Evolutionary conservation across 2,888 invertebrate genomes (phyloP).

Genomic region (Drosophila nr. perissopoda): DNA sequence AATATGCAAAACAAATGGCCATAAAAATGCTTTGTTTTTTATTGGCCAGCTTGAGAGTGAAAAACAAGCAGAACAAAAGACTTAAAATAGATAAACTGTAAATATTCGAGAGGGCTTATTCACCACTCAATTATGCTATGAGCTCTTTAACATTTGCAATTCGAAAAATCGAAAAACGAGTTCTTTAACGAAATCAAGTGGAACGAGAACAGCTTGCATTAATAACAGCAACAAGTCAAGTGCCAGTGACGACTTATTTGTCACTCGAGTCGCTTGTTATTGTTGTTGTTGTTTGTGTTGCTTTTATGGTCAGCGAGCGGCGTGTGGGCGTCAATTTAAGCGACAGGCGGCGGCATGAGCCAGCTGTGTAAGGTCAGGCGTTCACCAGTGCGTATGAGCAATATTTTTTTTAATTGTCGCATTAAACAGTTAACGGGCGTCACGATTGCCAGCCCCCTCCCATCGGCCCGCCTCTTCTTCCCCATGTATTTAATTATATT

Average conservation of each 20-base stretch:
- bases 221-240: slow-evolving; percentile 50
- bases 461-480: neutral
- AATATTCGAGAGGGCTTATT: slow-evolving; percentile 16
- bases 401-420: slow-evolving; percentile 68
- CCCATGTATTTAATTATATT: slow-evolving; percentile 27
- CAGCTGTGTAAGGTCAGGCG: slow-evolving; percentile 66
- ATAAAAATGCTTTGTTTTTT: neutral
- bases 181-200: slow-evolving; percentile 62
- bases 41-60: slow-evolving; percentile 17
- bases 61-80: slow-evolving; percentile 5
- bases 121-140: slow-evolving; percentile 28
- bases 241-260: slow-evolving; percentile 67
- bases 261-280: slow-evolving; percentile 50
- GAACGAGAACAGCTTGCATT: slow-evolving; percentile 46
- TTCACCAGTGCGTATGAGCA: slow-evolving; percentile 76
- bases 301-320: slow-evolving; percentile 28
- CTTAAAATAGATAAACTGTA: neutral
- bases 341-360: slow-evolving; percentile 21
- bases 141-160: slow-evolving; percentile 17
- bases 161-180: slow-evolving; percentile 44
- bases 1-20: slow-evolving; percentile 1
- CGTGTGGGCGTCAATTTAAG: slow-evolving; percentile 64
- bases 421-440: slow-evolving; percentile 61
- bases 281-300: slow-evolving; percentile 19
- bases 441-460: slow-evolving; percentile 26